phyloP scores from a whole-genome alignment of 2,113 vertebrate species.

The Alligator sinensis region DNA sequence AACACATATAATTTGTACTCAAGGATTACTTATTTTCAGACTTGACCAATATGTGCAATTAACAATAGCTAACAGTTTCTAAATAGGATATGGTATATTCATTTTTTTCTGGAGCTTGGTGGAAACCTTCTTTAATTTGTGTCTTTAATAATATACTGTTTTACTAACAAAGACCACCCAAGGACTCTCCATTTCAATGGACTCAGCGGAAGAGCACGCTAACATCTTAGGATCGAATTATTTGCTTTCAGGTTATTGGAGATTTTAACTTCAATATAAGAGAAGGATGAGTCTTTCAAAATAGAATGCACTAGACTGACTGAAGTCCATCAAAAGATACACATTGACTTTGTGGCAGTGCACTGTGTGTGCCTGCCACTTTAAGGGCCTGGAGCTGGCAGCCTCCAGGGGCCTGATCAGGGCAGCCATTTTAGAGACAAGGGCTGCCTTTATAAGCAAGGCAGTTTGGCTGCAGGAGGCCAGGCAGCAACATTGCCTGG shows the following conservation, averaged over 20 bases:
- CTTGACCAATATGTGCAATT: slow-evolving; percentile 5
- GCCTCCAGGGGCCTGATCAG: too few species aligned
- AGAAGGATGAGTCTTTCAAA: background rate
- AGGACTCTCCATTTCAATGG: background rate
- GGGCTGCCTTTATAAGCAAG: too few species aligned
- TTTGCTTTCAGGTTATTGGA: background rate
- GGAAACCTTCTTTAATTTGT: background rate
- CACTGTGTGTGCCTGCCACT: too few species aligned
- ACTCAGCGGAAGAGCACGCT: background rate
- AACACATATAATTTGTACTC: background rate
- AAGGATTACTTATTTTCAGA: background rate
- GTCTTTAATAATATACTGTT: background rate
- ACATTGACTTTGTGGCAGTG: too few species aligned
- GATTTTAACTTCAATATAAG: background rate
- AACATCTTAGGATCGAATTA: background rate
- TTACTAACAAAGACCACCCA: background rate
- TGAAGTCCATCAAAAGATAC: background rate
- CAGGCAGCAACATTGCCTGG: too few species aligned
- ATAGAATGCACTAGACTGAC: background rate
- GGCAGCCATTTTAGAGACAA: too few species aligned
- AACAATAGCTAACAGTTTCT: background rate
- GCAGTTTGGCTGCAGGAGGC: too few species aligned
- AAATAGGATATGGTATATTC: background rate
- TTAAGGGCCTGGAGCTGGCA: too few species aligned
- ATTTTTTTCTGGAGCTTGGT: background rate